Base-by-base conservation (phyloP, 2,113 vertebrate genomes). In the Macrotus californicus region DNA sequence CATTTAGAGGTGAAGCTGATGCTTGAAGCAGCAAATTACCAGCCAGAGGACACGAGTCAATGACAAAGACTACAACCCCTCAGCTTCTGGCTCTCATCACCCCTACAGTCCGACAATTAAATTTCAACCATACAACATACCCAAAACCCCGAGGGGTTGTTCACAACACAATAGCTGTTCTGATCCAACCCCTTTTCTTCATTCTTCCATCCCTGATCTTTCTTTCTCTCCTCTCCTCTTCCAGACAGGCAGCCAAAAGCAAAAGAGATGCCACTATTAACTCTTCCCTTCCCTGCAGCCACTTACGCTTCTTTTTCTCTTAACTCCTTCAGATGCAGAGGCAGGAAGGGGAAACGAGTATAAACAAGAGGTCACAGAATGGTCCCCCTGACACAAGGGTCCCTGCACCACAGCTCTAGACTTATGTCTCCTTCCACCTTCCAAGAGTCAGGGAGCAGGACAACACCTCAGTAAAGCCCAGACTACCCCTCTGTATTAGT, bases 381-480 rank as follows among this genome's bases (percentile, higher is more conserved):
- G 15, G 46, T 69, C 46, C 21, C 66, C n/a, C 6, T 31, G 50
- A 94, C 79, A 87, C 4, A 52, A 4, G 14, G 31, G 84, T 64
- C 52, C 85, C 41, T 36, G 10, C 26, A 89, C 50, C 77, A 82
- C 0, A 14, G 41, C 66, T 77, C 79, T 67, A 66, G 46, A 82
- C 41, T 89, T 75, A 80, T 69, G 73, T 94, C 41, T 95, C 93
- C 91, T 72, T 70, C 48, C 46, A 92, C 81, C 76, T 96, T 84
- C 54, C 43, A 81, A 95, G 96, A 95, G 91, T 91, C 92, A 97
- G 91, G 2, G 22, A 96, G 77, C 52, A 97, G 0, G 5, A 96
- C 92, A 96, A 94, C 96, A 95, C 82, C 91, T 97, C 16, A 69
- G 87, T 84, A 87, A 97, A 92, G 34, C 72, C 95, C 92, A 94